A percentile compares a stretch with the other conserved stretches of the same genome.
phyloP scores from a whole-genome alignment of 1,140 invertebrate species.

The Drosophila lowei region DNA sequence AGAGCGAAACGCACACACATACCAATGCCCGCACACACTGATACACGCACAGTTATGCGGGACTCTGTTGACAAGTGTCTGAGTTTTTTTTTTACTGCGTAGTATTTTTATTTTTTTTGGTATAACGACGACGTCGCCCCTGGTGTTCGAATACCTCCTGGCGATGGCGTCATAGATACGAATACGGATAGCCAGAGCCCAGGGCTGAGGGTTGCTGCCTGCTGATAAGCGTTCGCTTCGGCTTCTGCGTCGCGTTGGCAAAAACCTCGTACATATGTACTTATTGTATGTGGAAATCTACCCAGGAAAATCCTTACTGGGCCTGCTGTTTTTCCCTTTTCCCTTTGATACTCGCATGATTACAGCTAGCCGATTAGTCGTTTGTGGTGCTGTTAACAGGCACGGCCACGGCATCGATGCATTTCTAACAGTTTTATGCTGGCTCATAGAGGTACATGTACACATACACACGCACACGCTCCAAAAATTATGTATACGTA shows the following conservation, averaged over 20 bases:
- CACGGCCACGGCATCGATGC: slow-evolving; percentile 17
- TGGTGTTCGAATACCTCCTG: slow-evolving; percentile 50
- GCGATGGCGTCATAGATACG: slow-evolving; percentile 69
- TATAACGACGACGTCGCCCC: slow-evolving; percentile 40
- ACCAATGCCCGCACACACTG: not conserved
- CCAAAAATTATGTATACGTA: slow-evolving; percentile 23
- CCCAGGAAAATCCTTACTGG: too few relatives aligned
- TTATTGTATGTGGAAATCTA: too few relatives aligned
- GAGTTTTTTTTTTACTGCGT: slow-evolving; percentile 71
- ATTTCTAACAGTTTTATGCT: slow-evolving; percentile 44
- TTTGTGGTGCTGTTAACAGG: slow-evolving; percentile 21
- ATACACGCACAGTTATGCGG: slow-evolving; percentile 44
- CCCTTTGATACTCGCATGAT: not conserved
- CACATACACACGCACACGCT: slow-evolving; percentile 13
- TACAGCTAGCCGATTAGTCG: not conserved
- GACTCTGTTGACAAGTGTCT: slow-evolving; percentile 70
- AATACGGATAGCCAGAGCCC: slow-evolving; percentile 5
- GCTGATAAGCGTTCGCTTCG: too few relatives aligned
- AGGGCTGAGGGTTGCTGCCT: not conserved
- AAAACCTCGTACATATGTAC: too few relatives aligned
- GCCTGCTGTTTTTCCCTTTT: not conserved
- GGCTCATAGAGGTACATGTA: slow-evolving; percentile 8
- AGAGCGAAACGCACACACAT: slow-evolving; percentile 23
- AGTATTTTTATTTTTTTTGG: slow-evolving; percentile 64
- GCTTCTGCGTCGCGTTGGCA: too few relatives aligned